phyloP scores from a whole-genome alignment of 2,113 vertebrate species.

The Lucifuga dentata region DNA sequence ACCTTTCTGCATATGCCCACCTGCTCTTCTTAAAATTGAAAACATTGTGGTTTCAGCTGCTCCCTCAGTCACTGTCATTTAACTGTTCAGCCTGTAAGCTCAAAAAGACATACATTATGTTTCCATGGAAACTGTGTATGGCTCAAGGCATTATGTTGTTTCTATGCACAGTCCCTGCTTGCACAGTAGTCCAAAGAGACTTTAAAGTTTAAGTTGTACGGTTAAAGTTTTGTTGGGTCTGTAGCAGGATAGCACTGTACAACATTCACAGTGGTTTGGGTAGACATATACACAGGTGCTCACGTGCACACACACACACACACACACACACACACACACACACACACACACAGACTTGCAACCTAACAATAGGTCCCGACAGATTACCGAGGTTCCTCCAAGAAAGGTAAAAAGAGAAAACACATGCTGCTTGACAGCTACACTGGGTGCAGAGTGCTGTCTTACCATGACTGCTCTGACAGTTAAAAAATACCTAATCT shows the following conservation, averaged over 20 bases:
- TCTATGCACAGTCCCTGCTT: neutral
- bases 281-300: neutral
- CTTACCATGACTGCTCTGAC: conserved; percentile 64
- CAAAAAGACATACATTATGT: neutral
- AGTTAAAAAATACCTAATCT: conserved; percentile 66
- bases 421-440: conserved; percentile 71
- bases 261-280: too few relatives aligned
- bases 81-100: neutral
- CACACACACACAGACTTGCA: conserved; percentile 42
- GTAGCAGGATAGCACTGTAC: neutral
- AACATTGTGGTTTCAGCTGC: neutral
- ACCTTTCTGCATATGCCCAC: neutral
- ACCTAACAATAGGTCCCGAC: conserved; percentile 63
- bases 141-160: neutral
- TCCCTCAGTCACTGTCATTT: neutral
- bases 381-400: conserved; percentile 63
- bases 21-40: neutral
- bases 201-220: neutral
- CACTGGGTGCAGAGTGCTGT: conserved; percentile 51
- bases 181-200: neutral
- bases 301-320: conserved; percentile 1
- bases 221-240: too few relatives aligned
- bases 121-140: neutral
- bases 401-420: conserved; percentile 60
- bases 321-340: neutral